Evolutionary conservation across 2,113 vertebrate species (phyloP).

Genomic region (Oncorhynchus masou): DNA sequence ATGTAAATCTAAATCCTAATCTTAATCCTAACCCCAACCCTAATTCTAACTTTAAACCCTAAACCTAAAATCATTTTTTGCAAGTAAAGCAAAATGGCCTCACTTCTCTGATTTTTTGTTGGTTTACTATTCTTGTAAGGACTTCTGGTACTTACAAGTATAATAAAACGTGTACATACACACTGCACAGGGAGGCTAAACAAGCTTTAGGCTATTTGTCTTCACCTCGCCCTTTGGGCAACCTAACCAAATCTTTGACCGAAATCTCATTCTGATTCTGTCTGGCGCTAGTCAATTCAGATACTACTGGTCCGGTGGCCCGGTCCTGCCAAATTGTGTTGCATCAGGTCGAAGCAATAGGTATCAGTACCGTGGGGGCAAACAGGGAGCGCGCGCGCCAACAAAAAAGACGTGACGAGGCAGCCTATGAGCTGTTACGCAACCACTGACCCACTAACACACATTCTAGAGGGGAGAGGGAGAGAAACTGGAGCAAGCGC

Average conservation of each 20-base stretch:
- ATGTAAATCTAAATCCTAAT: too few species aligned
- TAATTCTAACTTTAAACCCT: too few species aligned
- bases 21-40: too few species aligned
- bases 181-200: too few species aligned
- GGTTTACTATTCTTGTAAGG: too few species aligned
- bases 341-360: not conserved
- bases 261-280: not conserved
- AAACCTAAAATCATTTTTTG: too few species aligned
- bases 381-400: conserved; percentile 14
- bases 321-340: not conserved
- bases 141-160: too few species aligned
- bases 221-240: not conserved
- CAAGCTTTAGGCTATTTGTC: not conserved
- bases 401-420: conserved; percentile 74
- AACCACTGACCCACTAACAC: conserved; percentile 85
- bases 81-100: too few species aligned
- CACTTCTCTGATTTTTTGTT: too few species aligned
- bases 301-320: not conserved
- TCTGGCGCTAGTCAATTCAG: not conserved
- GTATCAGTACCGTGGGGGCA: not conserved
- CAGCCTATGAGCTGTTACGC: conserved; percentile 79
- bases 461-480: conserved; percentile 71
- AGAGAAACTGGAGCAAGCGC: conserved; percentile 75
- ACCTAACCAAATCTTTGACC: not conserved
- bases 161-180: too few species aligned